Evolutionary conservation across 2,797 vertebrate genomes (phyloP).

Genomic region (Clarias pachynema): DNA sequence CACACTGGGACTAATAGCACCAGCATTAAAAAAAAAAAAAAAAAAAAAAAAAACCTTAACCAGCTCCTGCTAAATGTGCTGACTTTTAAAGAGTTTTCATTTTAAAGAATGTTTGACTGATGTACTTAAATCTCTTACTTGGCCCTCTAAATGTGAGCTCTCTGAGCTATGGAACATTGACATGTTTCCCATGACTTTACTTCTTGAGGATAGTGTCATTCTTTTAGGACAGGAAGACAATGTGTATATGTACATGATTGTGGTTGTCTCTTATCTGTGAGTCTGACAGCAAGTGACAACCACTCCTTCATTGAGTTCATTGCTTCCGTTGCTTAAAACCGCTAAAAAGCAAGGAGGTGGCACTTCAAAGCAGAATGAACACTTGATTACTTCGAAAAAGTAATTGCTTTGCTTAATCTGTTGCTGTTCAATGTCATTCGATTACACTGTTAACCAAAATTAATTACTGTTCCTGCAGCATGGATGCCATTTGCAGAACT

Average conservation of each 20-base stretch:
- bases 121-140: slow-evolving; percentile 26
- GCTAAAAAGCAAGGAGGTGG: slow-evolving; percentile 66
- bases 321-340: slow-evolving; percentile 64
- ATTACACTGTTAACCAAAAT: slow-evolving; percentile 50
- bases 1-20: slow-evolving; percentile 4
- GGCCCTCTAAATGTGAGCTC: slow-evolving; percentile 15
- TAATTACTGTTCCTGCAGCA: slow-evolving; percentile 31
- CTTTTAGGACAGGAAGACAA: slow-evolving; percentile 25
- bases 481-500: slow-evolving; percentile 6
- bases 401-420: slow-evolving; percentile 68
- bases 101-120: slow-evolving; percentile 20
- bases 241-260: slow-evolving; percentile 52
- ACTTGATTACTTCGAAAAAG: slow-evolving; percentile 63
- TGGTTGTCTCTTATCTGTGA: slow-evolving; percentile 64
- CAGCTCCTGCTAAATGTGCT: neutral
- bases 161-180: slow-evolving; percentile 19
- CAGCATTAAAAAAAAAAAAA: slow-evolving; percentile 9
- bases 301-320: slow-evolving; percentile 41
- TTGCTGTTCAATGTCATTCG: slow-evolving; percentile 59
- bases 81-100: slow-evolving; percentile 11
- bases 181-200: neutral
- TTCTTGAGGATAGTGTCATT: slow-evolving; percentile 39
- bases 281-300: slow-evolving; percentile 62
- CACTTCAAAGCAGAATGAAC: slow-evolving; percentile 69
- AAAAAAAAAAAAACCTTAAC: slow-evolving; percentile 8